These are phyloP conservation scores for Microtus richardsoni DNA, from an alignment of 2,113 vertebrate species.

Conservation along the genomic window DNA sequence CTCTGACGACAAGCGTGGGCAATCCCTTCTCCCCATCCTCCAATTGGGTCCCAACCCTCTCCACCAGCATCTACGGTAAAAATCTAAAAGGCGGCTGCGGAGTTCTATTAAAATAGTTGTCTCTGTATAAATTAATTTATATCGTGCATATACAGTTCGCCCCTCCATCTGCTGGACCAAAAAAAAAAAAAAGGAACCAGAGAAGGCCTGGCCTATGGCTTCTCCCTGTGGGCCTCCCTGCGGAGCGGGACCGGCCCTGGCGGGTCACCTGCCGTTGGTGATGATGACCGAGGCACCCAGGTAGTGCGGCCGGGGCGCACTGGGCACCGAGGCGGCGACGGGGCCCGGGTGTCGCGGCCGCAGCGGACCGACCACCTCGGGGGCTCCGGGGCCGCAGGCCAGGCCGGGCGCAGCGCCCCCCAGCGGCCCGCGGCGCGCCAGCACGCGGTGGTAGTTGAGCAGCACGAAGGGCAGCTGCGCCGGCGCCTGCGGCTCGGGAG, in stretches of 20 bases:
- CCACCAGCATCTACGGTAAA: background rate
- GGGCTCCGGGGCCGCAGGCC: slow-evolving; percentile 23
- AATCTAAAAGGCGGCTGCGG: slow-evolving; percentile 53
- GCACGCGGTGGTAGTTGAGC: slow-evolving; percentile 92
- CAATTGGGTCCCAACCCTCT: background rate
- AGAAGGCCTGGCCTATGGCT: slow-evolving; percentile 81
- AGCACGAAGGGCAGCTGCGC: slow-evolving; percentile 91
- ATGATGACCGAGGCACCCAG: slow-evolving; percentile 96
- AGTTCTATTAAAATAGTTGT: slow-evolving; percentile 60
- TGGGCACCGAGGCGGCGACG: slow-evolving; percentile 25
- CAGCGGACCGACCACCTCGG: slow-evolving; percentile 16
- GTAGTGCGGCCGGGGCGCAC: slow-evolving; percentile 88
- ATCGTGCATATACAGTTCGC: slow-evolving; percentile 74
- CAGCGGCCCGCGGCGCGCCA: slow-evolving; percentile 89
- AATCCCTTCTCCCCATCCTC: background rate
- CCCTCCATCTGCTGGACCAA: slow-evolving; percentile 65
- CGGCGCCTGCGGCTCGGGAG: slow-evolving; percentile 71
- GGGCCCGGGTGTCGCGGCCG: slow-evolving; percentile 42
- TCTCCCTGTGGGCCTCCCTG: slow-evolving; percentile 61
- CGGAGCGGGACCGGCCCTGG: background rate
- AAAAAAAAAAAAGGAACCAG: slow-evolving; percentile 58
- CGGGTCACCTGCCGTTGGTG: slow-evolving; percentile 94
- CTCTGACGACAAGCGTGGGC: background rate
- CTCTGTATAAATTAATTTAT: slow-evolving; percentile 82
- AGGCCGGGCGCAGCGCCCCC: slow-evolving; percentile 83